A percentile compares a stretch with the other conserved stretches of the same genome.
These are phyloP conservation scores for Gisinianus flammeolus DNA, from an alignment of 2,888 invertebrate species.

Conservation along the genomic window DNA sequence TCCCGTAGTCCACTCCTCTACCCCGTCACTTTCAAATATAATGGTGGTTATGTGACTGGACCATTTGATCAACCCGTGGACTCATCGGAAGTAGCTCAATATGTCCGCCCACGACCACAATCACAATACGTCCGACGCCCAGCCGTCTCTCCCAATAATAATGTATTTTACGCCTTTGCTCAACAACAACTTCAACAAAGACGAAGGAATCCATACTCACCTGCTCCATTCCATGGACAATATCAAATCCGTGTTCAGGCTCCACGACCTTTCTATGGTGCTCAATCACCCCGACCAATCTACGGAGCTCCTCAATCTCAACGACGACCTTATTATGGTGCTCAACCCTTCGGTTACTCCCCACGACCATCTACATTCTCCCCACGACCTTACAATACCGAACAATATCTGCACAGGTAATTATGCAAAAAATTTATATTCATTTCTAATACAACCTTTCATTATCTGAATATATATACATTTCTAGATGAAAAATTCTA, in stretches of 20 bases:
- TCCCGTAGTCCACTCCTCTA: conserved; percentile 51
- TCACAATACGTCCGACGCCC: neutral
- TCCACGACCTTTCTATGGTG: neutral
- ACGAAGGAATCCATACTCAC: neutral
- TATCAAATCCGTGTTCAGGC: neutral
- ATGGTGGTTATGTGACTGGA: conserved; percentile 34
- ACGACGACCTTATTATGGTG: conserved; percentile 7
- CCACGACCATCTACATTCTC: neutral
- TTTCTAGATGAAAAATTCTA: neutral
- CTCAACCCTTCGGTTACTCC: conserved; percentile 6
- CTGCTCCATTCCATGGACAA: neutral
- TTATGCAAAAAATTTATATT: neutral
- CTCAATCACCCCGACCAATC: neutral
- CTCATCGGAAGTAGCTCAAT: conserved; percentile 39
- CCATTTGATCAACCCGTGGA: conserved; percentile 29
- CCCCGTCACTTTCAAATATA: conserved; percentile 44
- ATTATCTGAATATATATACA: neutral
- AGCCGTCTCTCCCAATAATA: conserved; percentile 7
- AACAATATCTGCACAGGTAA: neutral
- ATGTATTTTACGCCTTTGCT: conserved; percentile 16
- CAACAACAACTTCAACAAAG: conserved; percentile 8
- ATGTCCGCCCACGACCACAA: conserved; percentile 22
- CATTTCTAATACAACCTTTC: neutral
- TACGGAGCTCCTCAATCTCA: neutral
- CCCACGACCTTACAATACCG: conserved; percentile 9